Evolutionary conservation across 2,797 vertebrate species (phyloP), one percentile per base, ranked within the genome.

Genomic region (Galago senegalensis): DNA sequence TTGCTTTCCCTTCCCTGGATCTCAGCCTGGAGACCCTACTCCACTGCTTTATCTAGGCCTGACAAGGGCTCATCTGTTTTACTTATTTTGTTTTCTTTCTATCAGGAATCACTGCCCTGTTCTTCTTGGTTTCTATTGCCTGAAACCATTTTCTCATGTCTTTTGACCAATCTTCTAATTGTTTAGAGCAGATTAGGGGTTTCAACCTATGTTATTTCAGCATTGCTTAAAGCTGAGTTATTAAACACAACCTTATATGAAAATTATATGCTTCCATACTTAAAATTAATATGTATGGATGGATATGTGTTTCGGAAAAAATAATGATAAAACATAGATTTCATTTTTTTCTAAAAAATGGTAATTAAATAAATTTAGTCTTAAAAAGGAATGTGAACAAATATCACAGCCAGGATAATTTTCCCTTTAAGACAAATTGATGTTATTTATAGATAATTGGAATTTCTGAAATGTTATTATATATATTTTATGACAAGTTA

Each of bases 361-460:
- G 5, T 70, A 65, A 10, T 23, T 83, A 21, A 56, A 58, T 69
- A 86, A 46, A 53, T 80, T 58, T 79, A 87, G 67, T 0, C 60
- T 27, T 77, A n/a, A 43, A 10, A 76, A 43, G 63, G 58, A 65
- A 75, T 13, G 85, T 76, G 18, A 34, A 69, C 8, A 81, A 17
- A 80, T 40, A 53, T 91, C 37, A 87, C 29, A 75, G 3, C 2
- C 4, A n/a, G 9, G 13, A 82, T 79, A 1, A 46, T 73, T 92
- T 93, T 29, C 14, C 81, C 20, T 86, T 89, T 5, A 95, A 82
- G 4, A 56, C 27, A 40, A 89, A 72, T 43, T 89, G 27, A n/a
- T 40, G 16, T 61, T 23, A 27, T 86, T 65, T 92, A 81, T 27
- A 69, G 27, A 67, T 46, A 76, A 75, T 31, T 70, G 7, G 4